A percentile compares a stretch with the other conserved stretches of the same genome.
These are phyloP conservation scores for Aradophagus sp. DNA, from an alignment of 1,140 invertebrate species.

Conservation along the genomic window DNA sequence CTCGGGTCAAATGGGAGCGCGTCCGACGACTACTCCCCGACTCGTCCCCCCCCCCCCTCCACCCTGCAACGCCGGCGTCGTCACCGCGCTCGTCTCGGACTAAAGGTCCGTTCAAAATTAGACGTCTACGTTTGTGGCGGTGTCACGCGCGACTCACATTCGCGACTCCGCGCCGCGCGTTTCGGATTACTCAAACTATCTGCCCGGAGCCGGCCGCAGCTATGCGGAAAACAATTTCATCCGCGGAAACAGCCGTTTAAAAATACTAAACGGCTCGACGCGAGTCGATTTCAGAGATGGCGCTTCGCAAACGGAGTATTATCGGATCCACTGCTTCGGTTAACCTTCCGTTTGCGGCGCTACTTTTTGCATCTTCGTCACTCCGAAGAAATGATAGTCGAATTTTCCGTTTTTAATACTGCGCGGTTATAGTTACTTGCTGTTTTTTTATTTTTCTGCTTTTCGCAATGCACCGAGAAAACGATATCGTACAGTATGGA, in stretches of 20 bases:
- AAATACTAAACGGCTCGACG: conserved; percentile 13
- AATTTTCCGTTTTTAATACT: too few relatives aligned
- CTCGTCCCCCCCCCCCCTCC: conserved; percentile 20
- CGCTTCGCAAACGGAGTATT: too few relatives aligned
- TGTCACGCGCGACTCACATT: conserved; percentile 35
- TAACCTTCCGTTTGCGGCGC: too few relatives aligned
- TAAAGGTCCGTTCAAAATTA: conserved; percentile 52
- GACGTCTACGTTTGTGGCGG: conserved; percentile 36
- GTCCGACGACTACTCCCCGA: conserved; percentile 15
- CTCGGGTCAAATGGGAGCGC: conserved; percentile 43
- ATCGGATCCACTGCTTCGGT: too few relatives aligned
- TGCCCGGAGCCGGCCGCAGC: conserved; percentile 2
- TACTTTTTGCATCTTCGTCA: too few relatives aligned
- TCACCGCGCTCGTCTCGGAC: conserved; percentile 22
- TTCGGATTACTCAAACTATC: conserved; percentile 51
- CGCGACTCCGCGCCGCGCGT: conserved; percentile 23
- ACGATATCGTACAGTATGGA: too few relatives aligned
- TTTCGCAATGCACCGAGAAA: too few relatives aligned
- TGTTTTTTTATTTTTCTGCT: too few relatives aligned
- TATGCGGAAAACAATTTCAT: conserved; percentile 43
- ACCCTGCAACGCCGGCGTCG: conserved; percentile 6
- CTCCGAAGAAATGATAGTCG: too few relatives aligned
- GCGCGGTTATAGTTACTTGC: too few relatives aligned
- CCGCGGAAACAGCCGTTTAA: conserved; percentile 16
- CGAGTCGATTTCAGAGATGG: background rate